Percentiles rank a stretch among this genome's conserved stretches.
These are phyloP conservation scores for Trisateles emortualis DNA, from an alignment of 2,888 invertebrate genomes.

Conservation along the genomic window DNA sequence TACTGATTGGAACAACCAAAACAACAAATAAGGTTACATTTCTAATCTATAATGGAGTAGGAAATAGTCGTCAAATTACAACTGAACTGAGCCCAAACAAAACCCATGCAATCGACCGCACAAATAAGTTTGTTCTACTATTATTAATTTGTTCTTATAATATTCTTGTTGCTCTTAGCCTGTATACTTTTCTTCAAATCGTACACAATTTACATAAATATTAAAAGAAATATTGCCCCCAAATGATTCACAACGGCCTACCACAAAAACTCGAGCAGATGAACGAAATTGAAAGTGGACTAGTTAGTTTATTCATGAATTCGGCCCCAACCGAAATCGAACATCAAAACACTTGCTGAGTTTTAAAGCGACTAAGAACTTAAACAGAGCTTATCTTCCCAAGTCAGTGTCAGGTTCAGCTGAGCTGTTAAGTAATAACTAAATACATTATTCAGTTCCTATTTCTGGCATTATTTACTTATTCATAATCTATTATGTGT, in stretches of 20 bases:
- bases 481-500: slow-evolving; percentile 28
- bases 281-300: slow-evolving; percentile 55
- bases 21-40: not conserved
- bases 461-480: slow-evolving; percentile 30
- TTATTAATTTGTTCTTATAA: not conserved
- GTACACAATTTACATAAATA: slow-evolving; percentile 1
- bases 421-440: slow-evolving; percentile 34
- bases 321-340: slow-evolving; percentile 57
- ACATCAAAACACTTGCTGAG: slow-evolving; percentile 44
- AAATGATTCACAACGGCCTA: slow-evolving; percentile 9
- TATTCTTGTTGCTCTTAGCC: not conserved
- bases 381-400: slow-evolving; percentile 39
- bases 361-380: slow-evolving; percentile 40
- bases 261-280: slow-evolving; percentile 29
- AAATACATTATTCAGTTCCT: slow-evolving; percentile 36
- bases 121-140: not conserved
- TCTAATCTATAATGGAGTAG: not conserved
- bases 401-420: slow-evolving; percentile 39
- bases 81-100: not conserved
- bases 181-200: slow-evolving; percentile 6
- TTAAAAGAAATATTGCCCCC: slow-evolving; percentile 19
- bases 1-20: not conserved
- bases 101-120: not conserved
- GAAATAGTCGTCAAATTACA: not conserved
- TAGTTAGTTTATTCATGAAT: slow-evolving; percentile 56